phyloP scores from a whole-genome alignment of 1,140 invertebrate species.

The Acromyrmex echinatior region DNA sequence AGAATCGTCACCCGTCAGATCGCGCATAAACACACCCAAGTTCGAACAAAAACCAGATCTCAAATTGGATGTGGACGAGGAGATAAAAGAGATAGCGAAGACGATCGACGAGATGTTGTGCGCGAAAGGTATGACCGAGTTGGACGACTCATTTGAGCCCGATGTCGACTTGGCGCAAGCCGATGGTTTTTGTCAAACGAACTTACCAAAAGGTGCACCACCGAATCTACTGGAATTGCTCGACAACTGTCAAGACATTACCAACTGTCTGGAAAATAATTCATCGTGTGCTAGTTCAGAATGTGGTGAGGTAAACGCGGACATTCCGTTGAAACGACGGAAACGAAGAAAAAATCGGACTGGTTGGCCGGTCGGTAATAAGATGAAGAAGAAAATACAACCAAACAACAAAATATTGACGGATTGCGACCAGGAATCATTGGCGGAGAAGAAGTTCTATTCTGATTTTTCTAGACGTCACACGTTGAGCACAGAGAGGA shows the following conservation, averaged over 20 bases:
- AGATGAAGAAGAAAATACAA: slow-evolving; percentile 82
- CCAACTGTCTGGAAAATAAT: slow-evolving; percentile 79
- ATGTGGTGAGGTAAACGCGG: slow-evolving; percentile 80
- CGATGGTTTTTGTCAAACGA: slow-evolving; percentile 62
- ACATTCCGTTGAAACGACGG: slow-evolving; percentile 81
- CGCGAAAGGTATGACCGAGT: slow-evolving; percentile 62
- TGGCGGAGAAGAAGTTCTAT: slow-evolving; percentile 48
- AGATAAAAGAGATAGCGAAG: slow-evolving; percentile 81
- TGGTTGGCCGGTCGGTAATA: slow-evolving; percentile 88
- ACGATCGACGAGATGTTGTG: slow-evolving; percentile 83
- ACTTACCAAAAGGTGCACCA: slow-evolving; percentile 80
- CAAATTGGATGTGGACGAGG: slow-evolving; percentile 80
- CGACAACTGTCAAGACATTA: slow-evolving; percentile 82
- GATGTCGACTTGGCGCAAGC: slow-evolving; percentile 65
- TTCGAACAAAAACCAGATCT: slow-evolving; percentile 53
- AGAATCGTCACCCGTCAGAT: slow-evolving; percentile 68
- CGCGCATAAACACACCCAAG: slow-evolving; percentile 56
- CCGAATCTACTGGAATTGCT: slow-evolving; percentile 82
- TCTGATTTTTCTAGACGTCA: neutral
- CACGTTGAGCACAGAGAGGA: neutral
- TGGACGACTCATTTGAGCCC: slow-evolving; percentile 78
- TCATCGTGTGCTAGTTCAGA: slow-evolving; percentile 85
- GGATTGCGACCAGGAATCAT: slow-evolving; percentile 57
- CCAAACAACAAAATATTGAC: slow-evolving; percentile 48
- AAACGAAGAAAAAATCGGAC: slow-evolving; percentile 88